Evolutionary conservation across 2,888 invertebrate species (phyloP), one percentile per base, ranked within the genome.

Genomic region (Chrysopilus asiliformis): DNA sequence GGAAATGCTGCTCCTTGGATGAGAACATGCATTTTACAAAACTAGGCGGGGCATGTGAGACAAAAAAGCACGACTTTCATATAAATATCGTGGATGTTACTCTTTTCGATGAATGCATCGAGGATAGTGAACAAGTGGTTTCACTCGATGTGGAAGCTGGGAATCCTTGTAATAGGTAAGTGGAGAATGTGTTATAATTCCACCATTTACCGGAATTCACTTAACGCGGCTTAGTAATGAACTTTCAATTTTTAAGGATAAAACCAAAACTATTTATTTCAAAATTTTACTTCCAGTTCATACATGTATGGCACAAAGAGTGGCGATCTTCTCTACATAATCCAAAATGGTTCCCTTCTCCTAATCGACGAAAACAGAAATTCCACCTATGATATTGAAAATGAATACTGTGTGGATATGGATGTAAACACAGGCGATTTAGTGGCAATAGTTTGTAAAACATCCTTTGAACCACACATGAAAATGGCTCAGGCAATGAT

Each of bases 1-100:
- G 65, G 40, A 62, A 62, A 50, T 60, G 62, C 34, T 60, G 61
- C 42, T 55, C 61, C 9, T 43, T 52, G 18, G 58, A 57, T 30
- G 58, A 58, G 43, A 57, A 53, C 27, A 50, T 50, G 40, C 49
- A 51, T 3, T 49, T 22, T 12, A 53, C 26, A 50, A 51, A 27
- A 16, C 15, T 30, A 6, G 33, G 25, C 5, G 12, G 31, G 6
- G 34, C 32, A n/a, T 49, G 49, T 29, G 38, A 36, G 3, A 35
- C 36, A 15, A 14, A 16, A 19, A 29, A 29, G n/a, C 26, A 12
- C 3, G 18, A 18, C 3, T 51, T 50, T 30, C 31, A 49, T 9
- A 52, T 56, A 9, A 44, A 43, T 14, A 40, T 56, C 2, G 50
- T 62, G 14, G 55, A 49, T 28, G 60, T 57, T 2, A 53, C 52